Conservation (phyloP, 2,888 invertebrate genomes). For the Conus canariensis region DNA sequence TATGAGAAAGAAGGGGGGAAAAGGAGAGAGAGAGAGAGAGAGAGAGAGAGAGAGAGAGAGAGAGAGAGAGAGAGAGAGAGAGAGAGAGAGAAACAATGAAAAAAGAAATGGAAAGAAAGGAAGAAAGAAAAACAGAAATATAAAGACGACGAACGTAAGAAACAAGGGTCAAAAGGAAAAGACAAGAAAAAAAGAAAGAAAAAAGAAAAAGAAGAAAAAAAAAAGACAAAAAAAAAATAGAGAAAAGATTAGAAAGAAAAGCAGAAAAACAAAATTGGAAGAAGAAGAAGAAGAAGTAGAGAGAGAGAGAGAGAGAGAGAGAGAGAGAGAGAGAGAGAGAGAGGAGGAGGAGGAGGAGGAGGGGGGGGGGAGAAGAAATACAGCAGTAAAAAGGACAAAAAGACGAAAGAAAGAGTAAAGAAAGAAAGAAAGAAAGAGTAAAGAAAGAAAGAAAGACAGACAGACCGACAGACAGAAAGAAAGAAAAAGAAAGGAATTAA, state of each 20-base stretch:
- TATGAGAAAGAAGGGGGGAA: neutral
- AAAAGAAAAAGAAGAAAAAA: too few relatives aligned
- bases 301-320: too few relatives aligned
- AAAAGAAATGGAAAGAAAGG: neutral
- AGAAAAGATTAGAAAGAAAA: neutral
- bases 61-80: neutral
- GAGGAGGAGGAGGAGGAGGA: too few relatives aligned
- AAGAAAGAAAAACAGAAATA: too few relatives aligned
- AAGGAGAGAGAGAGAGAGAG: constrained; percentile 5
- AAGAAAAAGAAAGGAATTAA: neutral
- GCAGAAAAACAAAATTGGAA: too few relatives aligned
- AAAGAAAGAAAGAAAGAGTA: neutral
- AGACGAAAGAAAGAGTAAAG: neutral
- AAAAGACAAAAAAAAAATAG: too few relatives aligned
- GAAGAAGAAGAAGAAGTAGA: too few relatives aligned
- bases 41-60: neutral
- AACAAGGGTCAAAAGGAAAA: too few relatives aligned
- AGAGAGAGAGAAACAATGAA: neutral
- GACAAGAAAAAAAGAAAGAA: neutral
- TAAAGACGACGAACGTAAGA: too few relatives aligned
- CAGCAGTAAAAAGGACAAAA: too few relatives aligned
- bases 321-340: neutral
- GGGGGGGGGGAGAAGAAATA: too few relatives aligned
- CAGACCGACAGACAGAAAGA: neutral
- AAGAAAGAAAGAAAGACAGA: neutral